These are phyloP conservation scores for Pyrgus malvae DNA, from an alignment of 2,888 invertebrate species.

Conservation along the genomic window DNA sequence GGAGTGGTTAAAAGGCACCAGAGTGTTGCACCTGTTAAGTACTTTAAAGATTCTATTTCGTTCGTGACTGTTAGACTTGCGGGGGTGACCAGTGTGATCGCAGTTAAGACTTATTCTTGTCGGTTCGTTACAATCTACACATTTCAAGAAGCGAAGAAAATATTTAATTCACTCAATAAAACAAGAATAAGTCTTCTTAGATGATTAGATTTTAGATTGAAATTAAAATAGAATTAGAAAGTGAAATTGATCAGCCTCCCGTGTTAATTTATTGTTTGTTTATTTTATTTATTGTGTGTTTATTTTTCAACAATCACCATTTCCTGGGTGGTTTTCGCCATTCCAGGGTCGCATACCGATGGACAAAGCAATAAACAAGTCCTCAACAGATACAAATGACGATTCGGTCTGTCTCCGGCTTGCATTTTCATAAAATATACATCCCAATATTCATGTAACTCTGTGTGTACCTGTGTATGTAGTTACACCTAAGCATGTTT, in stretches of 20 bases:
- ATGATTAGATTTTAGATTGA: conserved; percentile 51
- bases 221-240: conserved; percentile 56
- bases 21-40: conserved; percentile 82
- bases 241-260: conserved; percentile 51
- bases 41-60: conserved; percentile 79
- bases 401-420: conserved; percentile 76
- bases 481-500: conserved; percentile 69
- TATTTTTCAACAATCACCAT: conserved; percentile 66
- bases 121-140: neutral
- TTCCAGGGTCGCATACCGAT: conserved; percentile 77
- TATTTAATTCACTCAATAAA: conserved; percentile 19
- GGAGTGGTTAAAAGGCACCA: conserved; percentile 82
- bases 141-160: neutral
- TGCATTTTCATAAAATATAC: conserved; percentile 59
- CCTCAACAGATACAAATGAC: conserved; percentile 74
- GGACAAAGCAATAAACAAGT: conserved; percentile 79
- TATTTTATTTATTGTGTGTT: conserved; percentile 60
- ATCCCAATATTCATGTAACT: conserved; percentile 58
- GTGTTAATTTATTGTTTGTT: conserved; percentile 54
- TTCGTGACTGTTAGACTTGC: conserved; percentile 78
- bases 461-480: conserved; percentile 67
- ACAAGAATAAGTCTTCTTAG: conserved; percentile 75
- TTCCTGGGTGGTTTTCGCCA: conserved; percentile 62
- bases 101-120: conserved; percentile 70
- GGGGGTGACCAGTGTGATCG: conserved; percentile 72